Percentiles rank a stretch among this genome's conserved stretches.
These are phyloP conservation scores for Drymodes brunneopygia DNA, from an alignment of 2,113 vertebrate genomes.

Conservation along the genomic window DNA sequence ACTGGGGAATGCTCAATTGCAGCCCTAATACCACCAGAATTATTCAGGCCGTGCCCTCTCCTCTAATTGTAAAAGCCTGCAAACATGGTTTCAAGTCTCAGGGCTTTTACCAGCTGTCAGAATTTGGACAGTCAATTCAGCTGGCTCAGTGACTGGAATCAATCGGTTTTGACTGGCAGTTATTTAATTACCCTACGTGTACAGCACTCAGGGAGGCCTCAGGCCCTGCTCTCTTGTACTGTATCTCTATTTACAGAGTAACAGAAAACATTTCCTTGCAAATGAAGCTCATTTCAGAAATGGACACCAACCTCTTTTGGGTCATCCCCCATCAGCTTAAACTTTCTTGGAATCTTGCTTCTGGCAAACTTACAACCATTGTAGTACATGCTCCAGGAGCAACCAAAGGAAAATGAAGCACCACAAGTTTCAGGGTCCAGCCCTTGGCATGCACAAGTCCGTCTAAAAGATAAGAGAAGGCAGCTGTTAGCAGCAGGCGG, in stretches of 20 bases:
- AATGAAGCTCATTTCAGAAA: slow-evolving; percentile 26
- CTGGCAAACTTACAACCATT: slow-evolving; percentile 99
- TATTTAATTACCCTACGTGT: slow-evolving; percentile 7
- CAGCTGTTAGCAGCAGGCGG: neutral
- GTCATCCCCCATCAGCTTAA: slow-evolving; percentile 91
- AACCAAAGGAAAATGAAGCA: slow-evolving; percentile 98
- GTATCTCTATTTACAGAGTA: neutral
- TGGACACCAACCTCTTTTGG: slow-evolving; percentile 85
- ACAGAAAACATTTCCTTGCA: slow-evolving; percentile 9
- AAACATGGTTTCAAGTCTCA: neutral
- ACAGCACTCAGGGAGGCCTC: neutral
- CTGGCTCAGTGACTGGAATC: slow-evolving; percentile 28
- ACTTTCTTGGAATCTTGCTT: slow-evolving; percentile 96
- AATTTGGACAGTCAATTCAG: slow-evolving; percentile 22
- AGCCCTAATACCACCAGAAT: neutral
- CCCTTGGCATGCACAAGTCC: slow-evolving; percentile 95
- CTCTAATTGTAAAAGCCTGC: neutral
- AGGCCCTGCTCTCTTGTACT: neutral
- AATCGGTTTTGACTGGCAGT: slow-evolving; percentile 9
- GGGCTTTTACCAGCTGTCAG: slow-evolving; percentile 32
- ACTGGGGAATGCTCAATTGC: neutral
- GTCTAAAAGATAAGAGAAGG: slow-evolving; percentile 72
- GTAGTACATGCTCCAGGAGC: slow-evolving; percentile 99
- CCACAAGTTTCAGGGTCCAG: slow-evolving; percentile 88
- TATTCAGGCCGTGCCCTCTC: neutral